Evolutionary conservation across 30 jellyfish, hydroid and myxozoan genomes (phyloP), one percentile per base, ranked within the genome.

Genomic region (Turritopsis dohrnii): DNA sequence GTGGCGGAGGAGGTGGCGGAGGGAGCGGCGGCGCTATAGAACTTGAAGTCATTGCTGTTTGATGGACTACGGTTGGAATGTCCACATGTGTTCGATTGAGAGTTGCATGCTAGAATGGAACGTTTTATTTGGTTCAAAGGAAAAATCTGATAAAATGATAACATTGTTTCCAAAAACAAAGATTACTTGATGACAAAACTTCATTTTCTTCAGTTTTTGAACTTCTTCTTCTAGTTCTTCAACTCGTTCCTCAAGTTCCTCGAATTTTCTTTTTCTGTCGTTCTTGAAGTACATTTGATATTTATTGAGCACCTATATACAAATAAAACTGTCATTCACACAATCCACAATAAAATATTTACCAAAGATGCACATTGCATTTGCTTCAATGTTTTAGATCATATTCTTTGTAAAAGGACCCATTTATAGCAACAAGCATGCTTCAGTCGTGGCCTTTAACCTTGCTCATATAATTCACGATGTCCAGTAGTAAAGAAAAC

Each of bases 1-100:
- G 91, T 52, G 88, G 91, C 0, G 96, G 96, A 5, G 93, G 96
- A 27, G 89, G 93, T 1, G 96, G 93, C 71, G 84, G 89, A 77
- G 76, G 54, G 76, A 82, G 83, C 18, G 93, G 86, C 65, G 65
- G 21, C 71, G 30, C 21, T 20, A 29, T 77, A 16, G 53, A 27
- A 16, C 52, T 27, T 21, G 89, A 74, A 65, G 22, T 21, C 28
- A 69, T 69, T 5, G 9, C 13, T 41, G 60, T 13, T 13, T 5
- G 60, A 13, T 41, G 5, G 60, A 41, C 13, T 13, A 41, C 60
- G 13, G 13, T 5, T 41, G 60, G 60, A 41, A 41, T 41, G 60
- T 41, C 60, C 13, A 41, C 60, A 41, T 5, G 13, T 41, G 60
- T 3, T 41, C 9, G 60, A 41, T 41, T 41, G 60, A n/a, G n/a